These are phyloP conservation scores for Erpetoichthys calabaricus DNA, from an alignment of 2,797 vertebrate genomes.

Conservation along the genomic window DNA sequence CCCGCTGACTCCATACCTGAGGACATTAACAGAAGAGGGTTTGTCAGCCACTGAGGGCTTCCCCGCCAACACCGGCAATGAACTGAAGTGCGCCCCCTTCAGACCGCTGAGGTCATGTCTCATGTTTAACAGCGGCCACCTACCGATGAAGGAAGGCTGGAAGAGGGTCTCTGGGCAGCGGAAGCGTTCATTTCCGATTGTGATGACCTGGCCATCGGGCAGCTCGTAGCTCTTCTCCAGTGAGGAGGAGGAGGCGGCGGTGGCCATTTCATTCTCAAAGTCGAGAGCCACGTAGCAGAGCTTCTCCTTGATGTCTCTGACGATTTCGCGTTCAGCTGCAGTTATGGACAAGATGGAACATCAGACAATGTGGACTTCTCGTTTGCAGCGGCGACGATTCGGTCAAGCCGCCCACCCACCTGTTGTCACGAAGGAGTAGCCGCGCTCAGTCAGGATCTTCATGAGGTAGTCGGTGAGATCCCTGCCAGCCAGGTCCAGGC, in stretches of 20 bases:
- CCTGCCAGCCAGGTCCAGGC: constrained; percentile 43
- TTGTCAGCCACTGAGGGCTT: no score
- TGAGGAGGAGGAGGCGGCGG: constrained; percentile 59
- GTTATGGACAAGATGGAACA: not conserved
- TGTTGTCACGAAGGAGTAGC: constrained; percentile 51
- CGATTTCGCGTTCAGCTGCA: constrained; percentile 59
- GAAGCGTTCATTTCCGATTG: constrained; percentile 65
- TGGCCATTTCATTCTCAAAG: constrained; percentile 67
- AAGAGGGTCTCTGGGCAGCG: constrained; percentile 64
- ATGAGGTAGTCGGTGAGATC: constrained; percentile 54
- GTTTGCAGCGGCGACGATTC: not conserved
- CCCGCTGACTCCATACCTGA: constrained; percentile 57
- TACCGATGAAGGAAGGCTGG: constrained; percentile 64
- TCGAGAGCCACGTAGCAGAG: constrained; percentile 59
- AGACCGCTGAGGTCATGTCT: no score
- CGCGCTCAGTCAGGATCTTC: constrained; percentile 51
- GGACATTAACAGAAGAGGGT: not conserved
- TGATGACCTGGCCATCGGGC: constrained; percentile 63
- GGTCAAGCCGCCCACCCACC: constrained; percentile 19
- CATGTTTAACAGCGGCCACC: not conserved
- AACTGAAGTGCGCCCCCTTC: no score
- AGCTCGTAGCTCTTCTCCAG: constrained; percentile 66
- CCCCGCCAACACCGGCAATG: no score
- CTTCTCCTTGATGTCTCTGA: constrained; percentile 64
- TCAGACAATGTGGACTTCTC: not conserved